A percentile compares a stretch with the other conserved stretches of the same genome.
phyloP scores from a whole-genome alignment of 2,797 vertebrate species.

The Mormyrus proboscirostris region DNA sequence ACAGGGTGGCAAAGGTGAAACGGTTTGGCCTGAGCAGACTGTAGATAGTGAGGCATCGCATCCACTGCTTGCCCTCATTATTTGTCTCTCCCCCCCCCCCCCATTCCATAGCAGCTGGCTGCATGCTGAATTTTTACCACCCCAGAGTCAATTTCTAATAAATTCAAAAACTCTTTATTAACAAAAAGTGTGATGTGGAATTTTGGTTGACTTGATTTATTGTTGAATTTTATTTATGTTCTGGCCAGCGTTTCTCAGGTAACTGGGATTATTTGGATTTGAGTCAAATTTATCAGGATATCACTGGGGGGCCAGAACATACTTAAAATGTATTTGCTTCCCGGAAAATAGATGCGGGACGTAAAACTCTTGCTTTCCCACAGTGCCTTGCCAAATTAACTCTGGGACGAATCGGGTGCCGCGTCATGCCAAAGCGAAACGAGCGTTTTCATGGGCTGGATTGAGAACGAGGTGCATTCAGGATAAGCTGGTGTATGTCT shows the following conservation, averaged over 20 bases:
- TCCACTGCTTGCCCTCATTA: conserved; percentile 72
- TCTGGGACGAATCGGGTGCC: background rate
- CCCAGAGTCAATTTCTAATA: conserved; percentile 7
- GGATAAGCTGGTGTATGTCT: background rate
- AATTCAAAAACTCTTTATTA: conserved; percentile 27
- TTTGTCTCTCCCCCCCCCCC: conserved; percentile 54
- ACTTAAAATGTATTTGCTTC: background rate
- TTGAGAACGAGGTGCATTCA: background rate
- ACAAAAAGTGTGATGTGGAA: conserved; percentile 20
- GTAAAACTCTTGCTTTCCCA: background rate
- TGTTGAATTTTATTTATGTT: background rate
- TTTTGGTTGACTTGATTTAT: background rate
- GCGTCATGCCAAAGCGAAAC: background rate
- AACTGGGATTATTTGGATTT: background rate
- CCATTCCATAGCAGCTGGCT: conserved; percentile 62
- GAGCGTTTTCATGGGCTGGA: background rate
- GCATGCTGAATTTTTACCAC: conserved; percentile 46
- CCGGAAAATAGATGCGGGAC: background rate
- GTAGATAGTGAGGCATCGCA: conserved; percentile 64
- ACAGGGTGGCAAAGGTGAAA: conserved; percentile 84
- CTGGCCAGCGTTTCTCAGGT: background rate
- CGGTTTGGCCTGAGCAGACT: conserved; percentile 81
- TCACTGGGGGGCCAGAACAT: background rate
- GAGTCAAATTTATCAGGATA: background rate
- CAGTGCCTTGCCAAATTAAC: background rate